These are phyloP conservation scores for Rissa tridactyla DNA, from an alignment of 2,113 vertebrate genomes.

Conservation along the genomic window DNA sequence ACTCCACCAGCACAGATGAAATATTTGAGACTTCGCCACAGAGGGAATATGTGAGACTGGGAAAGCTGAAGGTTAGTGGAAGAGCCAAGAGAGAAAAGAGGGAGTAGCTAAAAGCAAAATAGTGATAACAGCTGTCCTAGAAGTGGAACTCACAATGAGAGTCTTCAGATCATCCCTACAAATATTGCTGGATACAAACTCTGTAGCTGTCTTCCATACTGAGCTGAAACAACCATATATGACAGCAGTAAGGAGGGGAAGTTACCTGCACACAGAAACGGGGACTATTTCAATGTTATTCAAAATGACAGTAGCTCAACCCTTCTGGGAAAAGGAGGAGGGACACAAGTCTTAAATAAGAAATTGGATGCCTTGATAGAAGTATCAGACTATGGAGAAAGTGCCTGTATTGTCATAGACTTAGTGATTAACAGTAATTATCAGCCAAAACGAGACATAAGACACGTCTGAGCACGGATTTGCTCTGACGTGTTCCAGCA, in stretches of 20 bases:
- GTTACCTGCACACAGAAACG: background rate
- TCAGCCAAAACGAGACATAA: background rate
- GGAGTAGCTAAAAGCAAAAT: background rate
- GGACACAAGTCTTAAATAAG: background rate
- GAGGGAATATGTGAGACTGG: background rate
- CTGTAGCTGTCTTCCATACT: background rate
- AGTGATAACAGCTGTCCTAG: background rate
- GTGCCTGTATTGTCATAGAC: background rate
- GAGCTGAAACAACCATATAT: background rate
- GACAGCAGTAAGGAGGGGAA: background rate
- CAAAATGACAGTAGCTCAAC: background rate
- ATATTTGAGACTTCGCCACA: background rate
- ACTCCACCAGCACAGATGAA: background rate
- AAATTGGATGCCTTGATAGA: background rate
- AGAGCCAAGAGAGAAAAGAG: background rate
- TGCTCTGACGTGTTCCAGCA: background rate
- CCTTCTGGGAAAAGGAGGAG: constrained; percentile 12
- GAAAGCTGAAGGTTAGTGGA: background rate
- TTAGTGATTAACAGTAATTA: background rate
- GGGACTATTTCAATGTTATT: background rate
- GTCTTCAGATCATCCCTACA: background rate
- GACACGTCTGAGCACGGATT: background rate
- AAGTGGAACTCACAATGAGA: background rate
- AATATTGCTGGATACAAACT: background rate
- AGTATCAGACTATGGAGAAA: background rate